Conservation (phyloP, 1,140 invertebrate genomes). For the Rhagoletis zephyria region DNA sequence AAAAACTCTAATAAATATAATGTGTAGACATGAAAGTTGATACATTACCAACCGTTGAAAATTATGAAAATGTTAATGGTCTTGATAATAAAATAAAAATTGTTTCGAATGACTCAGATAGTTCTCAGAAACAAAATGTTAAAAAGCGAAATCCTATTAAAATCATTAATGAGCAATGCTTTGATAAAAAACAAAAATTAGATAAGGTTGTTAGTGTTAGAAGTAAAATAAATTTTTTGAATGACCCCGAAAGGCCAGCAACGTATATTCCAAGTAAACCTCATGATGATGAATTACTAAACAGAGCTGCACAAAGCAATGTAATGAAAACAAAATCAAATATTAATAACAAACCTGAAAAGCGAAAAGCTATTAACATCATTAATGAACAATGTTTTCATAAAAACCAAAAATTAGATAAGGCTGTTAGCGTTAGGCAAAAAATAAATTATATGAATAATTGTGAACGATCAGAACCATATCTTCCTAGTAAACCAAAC, state of each 20-base stretch:
- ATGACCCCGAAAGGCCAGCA: neutral
- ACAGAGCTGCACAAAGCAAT: neutral
- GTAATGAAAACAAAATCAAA: too few relatives aligned
- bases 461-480: neutral
- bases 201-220: neutral
- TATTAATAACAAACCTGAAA: neutral
- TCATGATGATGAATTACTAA: neutral
- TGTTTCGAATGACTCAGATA: conserved; percentile 26
- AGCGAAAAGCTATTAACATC: neutral
- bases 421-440: neutral
- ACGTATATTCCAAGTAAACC: neutral
- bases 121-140: neutral
- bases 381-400: conserved; percentile 1
- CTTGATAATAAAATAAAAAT: conserved; percentile 35
- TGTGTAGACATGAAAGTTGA: neutral
- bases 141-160: neutral
- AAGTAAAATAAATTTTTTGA: neutral
- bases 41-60: conserved; percentile 26
- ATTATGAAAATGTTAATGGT: neutral
- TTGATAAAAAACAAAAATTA: neutral
- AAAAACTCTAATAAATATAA: conserved; percentile 52
- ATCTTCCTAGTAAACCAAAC: neutral
- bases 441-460: neutral
- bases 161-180: neutral
- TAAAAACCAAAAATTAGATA: conserved; percentile 15